Conservation (phyloP, 2,113 vertebrate species). For the Indicator indicator region DNA sequence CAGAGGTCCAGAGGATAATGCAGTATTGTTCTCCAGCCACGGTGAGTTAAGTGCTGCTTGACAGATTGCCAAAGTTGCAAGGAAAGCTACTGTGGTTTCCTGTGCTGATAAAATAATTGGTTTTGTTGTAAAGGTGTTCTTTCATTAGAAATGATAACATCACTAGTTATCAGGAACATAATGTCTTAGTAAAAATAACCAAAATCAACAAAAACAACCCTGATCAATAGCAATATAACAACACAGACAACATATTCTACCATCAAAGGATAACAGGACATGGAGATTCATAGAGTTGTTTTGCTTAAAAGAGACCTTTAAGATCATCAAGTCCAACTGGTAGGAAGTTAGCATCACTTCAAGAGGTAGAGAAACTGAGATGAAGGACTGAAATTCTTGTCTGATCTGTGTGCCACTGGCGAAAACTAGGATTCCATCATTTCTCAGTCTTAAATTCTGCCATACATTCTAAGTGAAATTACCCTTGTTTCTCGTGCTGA, state of each 20-base stretch:
- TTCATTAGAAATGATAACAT: background rate
- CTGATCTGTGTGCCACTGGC: background rate
- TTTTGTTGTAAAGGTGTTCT: background rate
- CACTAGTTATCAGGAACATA: background rate
- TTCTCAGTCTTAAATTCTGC: background rate
- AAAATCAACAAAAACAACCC: background rate
- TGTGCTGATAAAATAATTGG: background rate
- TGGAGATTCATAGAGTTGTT: background rate
- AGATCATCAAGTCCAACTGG: no score
- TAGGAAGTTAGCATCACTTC: background rate
- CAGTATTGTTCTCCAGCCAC: background rate
- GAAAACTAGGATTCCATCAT: background rate
- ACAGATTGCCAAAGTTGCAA: background rate
- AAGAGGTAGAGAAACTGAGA: background rate
- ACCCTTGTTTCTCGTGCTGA: background rate
- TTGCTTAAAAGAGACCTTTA: no score
- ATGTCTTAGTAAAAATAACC: background rate
- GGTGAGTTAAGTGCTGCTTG: background rate
- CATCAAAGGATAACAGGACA: background rate
- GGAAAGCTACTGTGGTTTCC: background rate
- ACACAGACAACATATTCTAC: background rate
- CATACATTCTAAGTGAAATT: background rate
- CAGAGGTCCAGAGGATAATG: background rate
- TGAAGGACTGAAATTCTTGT: background rate
- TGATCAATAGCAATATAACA: background rate